Evolutionary conservation across 2,113 vertebrate species (phyloP), one percentile per base, ranked within the genome.

Genomic region (Hypanus sabinus): DNA sequence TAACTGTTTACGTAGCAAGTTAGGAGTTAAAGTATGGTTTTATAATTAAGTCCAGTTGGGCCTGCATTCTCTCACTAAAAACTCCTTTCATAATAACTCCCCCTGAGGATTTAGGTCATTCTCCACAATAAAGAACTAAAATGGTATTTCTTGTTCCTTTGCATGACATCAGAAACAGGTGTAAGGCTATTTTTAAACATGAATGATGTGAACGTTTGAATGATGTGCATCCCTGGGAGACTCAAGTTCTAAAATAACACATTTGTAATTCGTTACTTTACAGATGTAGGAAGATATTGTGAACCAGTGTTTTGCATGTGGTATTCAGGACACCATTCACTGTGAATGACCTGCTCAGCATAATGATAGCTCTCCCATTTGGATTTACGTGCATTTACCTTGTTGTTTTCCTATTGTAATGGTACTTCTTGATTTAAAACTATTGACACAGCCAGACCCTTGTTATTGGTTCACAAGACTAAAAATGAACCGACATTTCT

Each of bases 121-220:
- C 91, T 73, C 38, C 91, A 73, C 18, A 93, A 93, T 55, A 93
- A 93, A 75, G 70, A 73, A 65, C 22, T 38, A 73, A 73, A 93
- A 73, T 27, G 91, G 91, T 46, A 55, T n/a, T 70, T 73, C 90
- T 93, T 38, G 20, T 22, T 36, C 68, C 73, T 71, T 14, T 71
- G 91, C 91, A 71, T 93, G 91, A 93, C 91, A 93, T 93, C 68
- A 73, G 91, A 73, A 93, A 93, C 91, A 93, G 91, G 91, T 93
- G 91, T 12, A 93, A 46, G 70, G 1, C 91, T 93, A 93, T 93
- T 73, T 93, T 93, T 93, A 93, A 93, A 38, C 24, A 12, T 93
- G 91, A 93, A 73, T 93, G 91, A 92, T 92, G 90, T 92, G 90
- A 73, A 92, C 36, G 33, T 92, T 71, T 92, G 90, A 71, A 92